phyloP scores from a whole-genome alignment of 35 echinoderm and acorn worm genomes.

The Ptychodera flava region DNA sequence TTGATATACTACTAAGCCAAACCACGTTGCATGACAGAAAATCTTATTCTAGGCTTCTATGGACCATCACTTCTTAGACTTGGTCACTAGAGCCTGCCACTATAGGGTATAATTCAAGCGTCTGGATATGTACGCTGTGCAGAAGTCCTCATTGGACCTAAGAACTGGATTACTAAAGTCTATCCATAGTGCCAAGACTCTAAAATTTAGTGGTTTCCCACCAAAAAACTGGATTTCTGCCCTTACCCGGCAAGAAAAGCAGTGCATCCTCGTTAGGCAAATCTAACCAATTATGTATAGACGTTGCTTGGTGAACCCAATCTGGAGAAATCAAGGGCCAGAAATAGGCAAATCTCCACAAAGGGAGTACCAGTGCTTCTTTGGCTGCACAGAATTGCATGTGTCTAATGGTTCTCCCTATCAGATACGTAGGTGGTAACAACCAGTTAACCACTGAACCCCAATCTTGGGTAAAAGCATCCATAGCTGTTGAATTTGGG shows the following conservation, averaged over 20 bases:
- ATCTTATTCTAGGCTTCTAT: too few relatives aligned
- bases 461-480: neutral
- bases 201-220: too few relatives aligned
- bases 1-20: too few relatives aligned
- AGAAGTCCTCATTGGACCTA: neutral
- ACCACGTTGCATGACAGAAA: too few relatives aligned
- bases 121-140: too few relatives aligned
- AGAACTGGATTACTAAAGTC: neutral
- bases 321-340: neutral
- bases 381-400: neutral
- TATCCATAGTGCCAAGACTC: neutral
- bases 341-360: neutral
- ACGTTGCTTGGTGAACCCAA: neutral
- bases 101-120: too few relatives aligned
- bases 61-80: too few relatives aligned
- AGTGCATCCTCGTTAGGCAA: neutral
- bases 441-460: neutral
- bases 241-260: neutral
- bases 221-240: neutral
- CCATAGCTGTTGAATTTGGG: neutral
- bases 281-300: neutral
- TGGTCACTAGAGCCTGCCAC: too few relatives aligned
- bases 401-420: neutral
- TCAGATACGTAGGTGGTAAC: neutral
- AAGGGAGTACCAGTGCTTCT: neutral